Evolutionary conservation across 2,797 vertebrate species (phyloP).

Genomic region (Lycodopsis pacificus): DNA sequence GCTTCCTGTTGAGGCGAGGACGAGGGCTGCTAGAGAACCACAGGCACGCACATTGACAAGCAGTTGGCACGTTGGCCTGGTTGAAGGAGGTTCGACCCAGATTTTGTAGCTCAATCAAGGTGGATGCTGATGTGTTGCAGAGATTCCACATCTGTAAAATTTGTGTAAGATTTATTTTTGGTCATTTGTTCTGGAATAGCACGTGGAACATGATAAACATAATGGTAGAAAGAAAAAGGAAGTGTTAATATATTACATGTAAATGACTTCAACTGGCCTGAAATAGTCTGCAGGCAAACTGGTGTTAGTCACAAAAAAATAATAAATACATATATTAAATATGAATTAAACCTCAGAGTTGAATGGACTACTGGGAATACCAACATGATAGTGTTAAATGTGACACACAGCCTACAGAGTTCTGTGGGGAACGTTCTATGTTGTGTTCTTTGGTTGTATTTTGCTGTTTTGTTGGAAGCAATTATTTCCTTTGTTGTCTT

Average conservation of each 20-base stretch:
- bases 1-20: neutral
- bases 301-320: too few relatives aligned
- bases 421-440: neutral
- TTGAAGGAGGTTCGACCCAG: neutral
- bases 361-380: too few relatives aligned
- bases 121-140: neutral
- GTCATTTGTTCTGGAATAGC: neutral
- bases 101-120: neutral
- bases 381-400: too few relatives aligned
- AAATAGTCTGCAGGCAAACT: too few relatives aligned
- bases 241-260: neutral
- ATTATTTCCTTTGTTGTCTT: neutral
- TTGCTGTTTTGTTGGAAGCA: neutral
- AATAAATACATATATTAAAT: too few relatives aligned
- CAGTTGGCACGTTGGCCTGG: neutral
- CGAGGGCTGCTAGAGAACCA: neutral
- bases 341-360: too few relatives aligned
- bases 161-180: neutral
- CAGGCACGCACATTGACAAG: neutral
- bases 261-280: neutral
- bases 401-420: neutral
- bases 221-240: neutral
- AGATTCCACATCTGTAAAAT: neutral
- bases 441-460: neutral
- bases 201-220: neutral